Conservation (phyloP, 1,140 invertebrate species). For the Drosophila ambigua region DNA sequence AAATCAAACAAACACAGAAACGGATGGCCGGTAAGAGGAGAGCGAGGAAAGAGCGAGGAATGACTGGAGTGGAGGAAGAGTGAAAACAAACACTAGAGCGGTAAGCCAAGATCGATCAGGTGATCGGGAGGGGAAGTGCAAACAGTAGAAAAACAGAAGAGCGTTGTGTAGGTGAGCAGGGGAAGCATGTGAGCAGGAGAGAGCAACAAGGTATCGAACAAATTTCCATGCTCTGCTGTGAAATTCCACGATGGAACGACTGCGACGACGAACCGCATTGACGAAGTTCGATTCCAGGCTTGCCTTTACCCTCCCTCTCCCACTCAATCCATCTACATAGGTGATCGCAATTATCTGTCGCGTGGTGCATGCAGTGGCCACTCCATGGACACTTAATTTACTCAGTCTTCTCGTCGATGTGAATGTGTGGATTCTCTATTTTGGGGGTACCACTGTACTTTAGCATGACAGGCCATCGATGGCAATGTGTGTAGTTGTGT, state of each 20-base stretch:
- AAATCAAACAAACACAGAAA: constrained; percentile 72
- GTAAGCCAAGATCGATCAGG: too few species aligned
- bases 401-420: too few species aligned
- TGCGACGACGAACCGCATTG: constrained; percentile 23
- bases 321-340: constrained; percentile 9
- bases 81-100: too few species aligned
- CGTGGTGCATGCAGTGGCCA: constrained; percentile 40
- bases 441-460: too few species aligned
- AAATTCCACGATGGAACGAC: constrained; percentile 67
- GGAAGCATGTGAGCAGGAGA: neutral
- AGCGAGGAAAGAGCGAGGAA: neutral
- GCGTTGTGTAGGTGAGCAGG: neutral
- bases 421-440: too few species aligned
- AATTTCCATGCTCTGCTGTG: constrained; percentile 77
- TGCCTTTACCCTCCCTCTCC: constrained; percentile 27
- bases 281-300: constrained; percentile 43
- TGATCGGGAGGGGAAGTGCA: too few species aligned
- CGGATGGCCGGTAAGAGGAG: neutral
- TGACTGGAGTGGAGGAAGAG: neutral
- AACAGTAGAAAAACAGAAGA: constrained; percentile 39
- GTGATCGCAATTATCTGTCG: constrained; percentile 36
- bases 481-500: too few species aligned
- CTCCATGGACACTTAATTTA: neutral
- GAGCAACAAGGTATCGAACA: constrained; percentile 74
- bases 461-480: too few species aligned